Percentiles rank a stretch among this genome's conserved stretches.
Conservation (phyloP, 2,113 vertebrate species). For the Suncus etruscus region DNA sequence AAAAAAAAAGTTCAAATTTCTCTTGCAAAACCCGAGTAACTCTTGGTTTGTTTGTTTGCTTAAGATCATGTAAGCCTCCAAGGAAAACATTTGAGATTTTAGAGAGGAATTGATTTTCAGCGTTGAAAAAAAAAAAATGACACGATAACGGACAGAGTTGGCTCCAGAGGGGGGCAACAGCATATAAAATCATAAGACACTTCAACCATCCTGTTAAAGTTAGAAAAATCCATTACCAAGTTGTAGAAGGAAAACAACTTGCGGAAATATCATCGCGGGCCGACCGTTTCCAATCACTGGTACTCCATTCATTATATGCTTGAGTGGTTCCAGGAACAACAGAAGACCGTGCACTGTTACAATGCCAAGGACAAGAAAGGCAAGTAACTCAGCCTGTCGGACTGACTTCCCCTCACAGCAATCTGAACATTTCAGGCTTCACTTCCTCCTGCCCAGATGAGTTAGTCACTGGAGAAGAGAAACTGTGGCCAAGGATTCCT, state of each 20-base stretch:
- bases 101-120: constrained; percentile 64
- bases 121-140: constrained; percentile 78
- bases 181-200: constrained; percentile 87
- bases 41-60: constrained; percentile 78
- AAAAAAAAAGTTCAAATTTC: constrained; percentile 56
- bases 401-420: constrained; percentile 83
- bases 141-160: constrained; percentile 64
- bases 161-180: constrained; percentile 71
- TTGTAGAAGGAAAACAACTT: constrained; percentile 88
- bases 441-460: constrained; percentile 51
- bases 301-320: constrained; percentile 89
- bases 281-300: constrained; percentile 88
- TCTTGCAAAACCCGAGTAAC: constrained; percentile 61
- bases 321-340: constrained; percentile 91
- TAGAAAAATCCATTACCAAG: constrained; percentile 85
- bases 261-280: constrained; percentile 87
- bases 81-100: constrained; percentile 71
- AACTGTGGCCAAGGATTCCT: constrained; percentile 19
- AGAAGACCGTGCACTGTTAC: constrained; percentile 85
- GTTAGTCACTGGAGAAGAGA: constrained; percentile 53
- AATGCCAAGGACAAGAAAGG: constrained; percentile 88
- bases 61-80: constrained; percentile 66
- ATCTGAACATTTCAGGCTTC: constrained; percentile 73
- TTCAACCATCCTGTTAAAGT: constrained; percentile 86
- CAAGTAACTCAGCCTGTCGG: constrained; percentile 79